These are phyloP conservation scores for Epizoanthus stellaris DNA, from an alignment of 92 coral and sea anemone species.

Conservation along the genomic window DNA sequence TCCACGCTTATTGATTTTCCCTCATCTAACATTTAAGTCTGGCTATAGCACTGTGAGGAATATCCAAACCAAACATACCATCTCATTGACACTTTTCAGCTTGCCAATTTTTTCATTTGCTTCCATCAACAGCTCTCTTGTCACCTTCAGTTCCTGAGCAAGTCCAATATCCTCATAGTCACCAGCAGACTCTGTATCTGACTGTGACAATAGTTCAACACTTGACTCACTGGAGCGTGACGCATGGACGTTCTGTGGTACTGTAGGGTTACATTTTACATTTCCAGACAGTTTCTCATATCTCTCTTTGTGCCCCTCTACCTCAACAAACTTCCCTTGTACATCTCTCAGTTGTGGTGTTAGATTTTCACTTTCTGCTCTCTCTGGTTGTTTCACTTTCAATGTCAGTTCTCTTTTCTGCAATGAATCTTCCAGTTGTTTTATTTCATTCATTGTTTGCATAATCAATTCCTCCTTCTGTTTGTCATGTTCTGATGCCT, in stretches of 20 bases:
- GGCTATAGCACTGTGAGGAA: too few relatives aligned
- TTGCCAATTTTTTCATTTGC: constrained; percentile 4
- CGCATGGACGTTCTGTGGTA: too few relatives aligned
- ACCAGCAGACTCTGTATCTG: neutral
- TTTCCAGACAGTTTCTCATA: neutral
- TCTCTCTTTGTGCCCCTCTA: neutral
- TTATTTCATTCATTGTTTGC: constrained; percentile 22
- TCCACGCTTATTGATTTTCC: too few relatives aligned
- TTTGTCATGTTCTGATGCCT: neutral
- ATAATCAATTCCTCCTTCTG: constrained; percentile 3
- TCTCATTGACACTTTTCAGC: constrained; percentile 8
- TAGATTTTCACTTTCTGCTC: neutral
- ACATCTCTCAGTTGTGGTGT: neutral
- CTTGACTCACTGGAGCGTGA: neutral
- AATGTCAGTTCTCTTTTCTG: neutral
- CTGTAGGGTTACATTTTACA: too few relatives aligned
- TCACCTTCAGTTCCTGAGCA: neutral
- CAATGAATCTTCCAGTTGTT: constrained; percentile 11
- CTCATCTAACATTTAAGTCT: too few relatives aligned
- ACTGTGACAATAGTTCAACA: neutral
- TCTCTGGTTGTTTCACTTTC: neutral
- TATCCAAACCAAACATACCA: neutral
- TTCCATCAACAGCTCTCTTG: neutral
- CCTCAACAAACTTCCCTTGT: neutral
- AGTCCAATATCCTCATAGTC: neutral